A percentile compares a stretch with the other conserved stretches of the same genome.
Evolutionary conservation across 2,888 invertebrate species (phyloP).

Genomic region (Parthenolecanium corni): DNA sequence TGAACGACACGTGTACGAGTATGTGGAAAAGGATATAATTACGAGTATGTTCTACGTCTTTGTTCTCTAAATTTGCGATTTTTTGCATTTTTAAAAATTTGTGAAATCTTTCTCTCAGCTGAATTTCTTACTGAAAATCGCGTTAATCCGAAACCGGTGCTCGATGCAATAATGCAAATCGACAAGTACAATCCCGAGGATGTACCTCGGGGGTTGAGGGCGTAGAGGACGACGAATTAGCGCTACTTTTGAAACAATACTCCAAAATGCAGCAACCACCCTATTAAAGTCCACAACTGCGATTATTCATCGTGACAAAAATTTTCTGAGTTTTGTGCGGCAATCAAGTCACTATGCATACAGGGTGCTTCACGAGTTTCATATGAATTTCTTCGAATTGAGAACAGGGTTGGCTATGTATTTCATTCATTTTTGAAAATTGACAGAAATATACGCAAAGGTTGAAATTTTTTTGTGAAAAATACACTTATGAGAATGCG

Average conservation of each 20-base stretch:
- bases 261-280: slow-evolving; percentile 80
- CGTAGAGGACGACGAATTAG: slow-evolving; percentile 32
- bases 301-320: not conserved
- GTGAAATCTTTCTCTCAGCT: not conserved
- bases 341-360: too few species aligned
- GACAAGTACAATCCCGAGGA: slow-evolving; percentile 77
- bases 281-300: slow-evolving; percentile 33
- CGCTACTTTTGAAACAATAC: slow-evolving; percentile 68
- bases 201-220: slow-evolving; percentile 35
- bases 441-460: too few species aligned
- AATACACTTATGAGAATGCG: too few species aligned
- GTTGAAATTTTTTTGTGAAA: too few species aligned
- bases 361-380: too few species aligned
- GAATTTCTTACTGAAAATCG: too few species aligned
- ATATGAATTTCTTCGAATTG: too few species aligned
- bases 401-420: too few species aligned
- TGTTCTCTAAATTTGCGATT: not conserved
- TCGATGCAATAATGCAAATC: slow-evolving; percentile 78
- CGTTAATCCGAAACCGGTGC: slow-evolving; percentile 39
- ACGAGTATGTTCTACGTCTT: not conserved
- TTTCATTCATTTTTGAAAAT: too few species aligned
- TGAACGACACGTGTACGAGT: not conserved
- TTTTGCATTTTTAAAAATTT: not conserved
- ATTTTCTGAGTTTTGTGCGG: too few species aligned
- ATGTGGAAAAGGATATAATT: not conserved